phyloP scores from a whole-genome alignment of 1,140 invertebrate species.

The Drosophila mojavensis region DNA sequence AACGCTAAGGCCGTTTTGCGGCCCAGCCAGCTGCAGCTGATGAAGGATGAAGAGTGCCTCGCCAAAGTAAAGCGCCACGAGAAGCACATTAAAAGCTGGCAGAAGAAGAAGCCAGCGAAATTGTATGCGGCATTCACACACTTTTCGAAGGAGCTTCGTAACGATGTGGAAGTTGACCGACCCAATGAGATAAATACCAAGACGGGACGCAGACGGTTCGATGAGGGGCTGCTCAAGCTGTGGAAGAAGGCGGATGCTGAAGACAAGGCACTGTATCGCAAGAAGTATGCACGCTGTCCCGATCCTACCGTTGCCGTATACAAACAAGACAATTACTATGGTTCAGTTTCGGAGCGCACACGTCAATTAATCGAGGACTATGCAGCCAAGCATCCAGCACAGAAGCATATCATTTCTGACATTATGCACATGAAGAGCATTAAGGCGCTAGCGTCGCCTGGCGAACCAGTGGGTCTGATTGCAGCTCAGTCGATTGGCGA shows the following conservation, averaged over 20 bases:
- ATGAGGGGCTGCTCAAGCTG: constrained; percentile 86
- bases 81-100: constrained; percentile 87
- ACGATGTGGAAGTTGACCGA: constrained; percentile 72
- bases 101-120: constrained; percentile 85
- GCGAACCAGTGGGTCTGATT: constrained; percentile 97
- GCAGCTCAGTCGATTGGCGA: constrained; percentile 99
- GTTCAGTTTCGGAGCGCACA: constrained; percentile 92
- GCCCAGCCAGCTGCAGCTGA: constrained; percentile 56
- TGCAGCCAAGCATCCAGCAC: constrained; percentile 83
- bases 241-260: constrained; percentile 87
- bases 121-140: constrained; percentile 63
- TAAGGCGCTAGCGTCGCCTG: constrained; percentile 91
- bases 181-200: constrained; percentile 72
- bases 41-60: constrained; percentile 85
- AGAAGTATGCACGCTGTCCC: constrained; percentile 85
- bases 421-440: constrained; percentile 92
- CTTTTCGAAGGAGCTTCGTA: constrained; percentile 78
- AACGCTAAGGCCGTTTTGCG: constrained; percentile 89
- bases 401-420: constrained; percentile 85
- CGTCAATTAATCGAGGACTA: constrained; percentile 89
- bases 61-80: constrained; percentile 86
- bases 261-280: constrained; percentile 85
- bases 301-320: constrained; percentile 90
- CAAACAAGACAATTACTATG: constrained; percentile 90
- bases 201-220: constrained; percentile 71